These are phyloP conservation scores for Lasioglossum calceatum DNA, from an alignment of 2,888 invertebrate genomes.

Conservation along the genomic window DNA sequence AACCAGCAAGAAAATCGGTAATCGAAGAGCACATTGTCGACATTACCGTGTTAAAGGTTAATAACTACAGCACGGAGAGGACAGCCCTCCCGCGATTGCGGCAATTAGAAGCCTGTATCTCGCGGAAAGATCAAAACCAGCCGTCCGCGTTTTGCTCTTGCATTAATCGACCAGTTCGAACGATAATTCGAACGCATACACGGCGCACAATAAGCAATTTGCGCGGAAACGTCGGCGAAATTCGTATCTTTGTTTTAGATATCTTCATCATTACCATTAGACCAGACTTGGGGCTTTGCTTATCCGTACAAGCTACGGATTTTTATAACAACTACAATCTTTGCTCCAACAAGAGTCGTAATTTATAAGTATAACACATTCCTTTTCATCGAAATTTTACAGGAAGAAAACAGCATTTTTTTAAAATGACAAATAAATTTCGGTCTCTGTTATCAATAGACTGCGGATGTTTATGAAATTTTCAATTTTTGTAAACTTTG, in stretches of 20 bases:
- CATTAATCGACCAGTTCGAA: slow-evolving; percentile 38
- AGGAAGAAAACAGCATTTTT: too few relatives aligned
- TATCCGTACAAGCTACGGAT: neutral
- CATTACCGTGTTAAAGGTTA: slow-evolving; percentile 46
- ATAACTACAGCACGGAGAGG: slow-evolving; percentile 43
- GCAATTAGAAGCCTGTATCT: slow-evolving; percentile 61
- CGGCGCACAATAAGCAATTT: neutral
- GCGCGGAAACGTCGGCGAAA: neutral
- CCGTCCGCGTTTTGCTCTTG: slow-evolving; percentile 38
- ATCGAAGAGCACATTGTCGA: slow-evolving; percentile 48
- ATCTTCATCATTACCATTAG: neutral
- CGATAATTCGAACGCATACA: slow-evolving; percentile 32
- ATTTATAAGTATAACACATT: neutral
- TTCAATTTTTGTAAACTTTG: too few relatives aligned
- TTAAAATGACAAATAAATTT: too few relatives aligned
- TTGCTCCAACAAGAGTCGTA: neutral
- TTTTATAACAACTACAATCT: neutral
- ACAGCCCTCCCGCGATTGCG: slow-evolving; percentile 41
- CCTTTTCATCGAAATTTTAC: too few relatives aligned
- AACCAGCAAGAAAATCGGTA: slow-evolving; percentile 23
- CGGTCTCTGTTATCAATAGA: too few relatives aligned
- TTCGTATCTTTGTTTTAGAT: neutral
- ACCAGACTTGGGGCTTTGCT: neutral
- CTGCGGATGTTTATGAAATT: too few relatives aligned
- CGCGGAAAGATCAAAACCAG: slow-evolving; percentile 25